Conservation (phyloP, 2,888 invertebrate genomes). For the Megaustenia siamemsis region DNA sequence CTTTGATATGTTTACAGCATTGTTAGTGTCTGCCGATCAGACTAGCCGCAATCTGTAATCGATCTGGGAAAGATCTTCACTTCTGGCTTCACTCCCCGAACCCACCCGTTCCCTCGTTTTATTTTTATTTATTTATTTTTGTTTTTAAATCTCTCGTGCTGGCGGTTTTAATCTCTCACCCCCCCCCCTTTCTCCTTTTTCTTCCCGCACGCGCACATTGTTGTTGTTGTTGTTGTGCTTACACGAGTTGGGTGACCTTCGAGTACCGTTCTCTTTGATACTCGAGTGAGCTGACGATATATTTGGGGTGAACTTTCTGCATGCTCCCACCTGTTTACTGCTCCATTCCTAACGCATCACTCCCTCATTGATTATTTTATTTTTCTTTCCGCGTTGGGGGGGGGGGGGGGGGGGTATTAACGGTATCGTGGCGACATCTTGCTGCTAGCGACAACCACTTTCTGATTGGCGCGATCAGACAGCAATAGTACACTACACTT, state of each 20-base stretch:
- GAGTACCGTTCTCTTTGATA: background rate
- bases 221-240: no score
- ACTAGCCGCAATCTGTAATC: constrained; percentile 44
- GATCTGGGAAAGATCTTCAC: constrained; percentile 27
- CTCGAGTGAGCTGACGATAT: background rate
- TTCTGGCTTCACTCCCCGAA: background rate
- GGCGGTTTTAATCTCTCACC: constrained; percentile 11
- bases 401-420: background rate
- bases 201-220: no score
- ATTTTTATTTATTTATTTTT: constrained; percentile 22
- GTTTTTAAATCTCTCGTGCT: background rate
- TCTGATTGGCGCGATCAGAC: background rate
- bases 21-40: constrained; percentile 44
- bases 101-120: background rate
- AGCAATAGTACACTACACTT: background rate
- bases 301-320: background rate
- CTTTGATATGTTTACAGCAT: constrained; percentile 21
- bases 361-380: background rate
- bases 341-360: background rate
- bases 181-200: background rate
- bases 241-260: background rate
- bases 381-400: no score
- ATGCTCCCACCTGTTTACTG: background rate
- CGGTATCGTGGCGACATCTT: constrained; percentile 18
- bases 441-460: background rate